Evolutionary conservation across 2,888 invertebrate genomes (phyloP).

Genomic region (Bruchidius siliquastri): DNA sequence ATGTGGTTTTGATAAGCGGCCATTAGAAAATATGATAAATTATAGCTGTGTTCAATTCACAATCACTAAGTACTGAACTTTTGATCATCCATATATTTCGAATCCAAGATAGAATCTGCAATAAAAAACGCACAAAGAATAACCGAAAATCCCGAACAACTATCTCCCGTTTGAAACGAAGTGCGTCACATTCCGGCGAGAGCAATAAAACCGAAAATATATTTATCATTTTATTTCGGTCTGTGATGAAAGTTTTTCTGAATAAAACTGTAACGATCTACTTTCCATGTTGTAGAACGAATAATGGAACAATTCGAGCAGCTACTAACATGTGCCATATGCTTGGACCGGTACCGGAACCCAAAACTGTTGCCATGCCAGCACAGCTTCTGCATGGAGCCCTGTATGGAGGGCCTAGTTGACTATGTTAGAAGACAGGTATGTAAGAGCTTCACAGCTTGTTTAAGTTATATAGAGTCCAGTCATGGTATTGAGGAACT

Average conservation of each 20-base stretch:
- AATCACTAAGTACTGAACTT: too few species aligned
- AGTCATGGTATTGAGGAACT: too few species aligned
- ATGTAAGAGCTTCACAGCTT: conserved; percentile 19
- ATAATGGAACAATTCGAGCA: conserved; percentile 95
- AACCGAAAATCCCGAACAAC: background rate
- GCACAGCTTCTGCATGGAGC: conserved; percentile 99
- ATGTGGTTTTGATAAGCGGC: too few species aligned
- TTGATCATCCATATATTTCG: too few species aligned
- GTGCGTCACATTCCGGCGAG: background rate
- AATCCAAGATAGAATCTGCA: too few species aligned
- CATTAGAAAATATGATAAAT: too few species aligned
- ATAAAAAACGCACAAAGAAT: background rate
- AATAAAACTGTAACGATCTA: background rate
- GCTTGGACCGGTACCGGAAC: conserved; percentile 92
- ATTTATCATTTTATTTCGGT: background rate
- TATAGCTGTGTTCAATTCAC: too few species aligned
- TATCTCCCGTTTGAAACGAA: background rate
- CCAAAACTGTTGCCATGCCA: conserved; percentile 99
- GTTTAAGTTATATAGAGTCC: too few species aligned
- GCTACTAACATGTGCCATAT: conserved; percentile 96
- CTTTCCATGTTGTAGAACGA: conserved; percentile 25
- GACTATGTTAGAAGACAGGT: conserved; percentile 92
- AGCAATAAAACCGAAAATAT: background rate
- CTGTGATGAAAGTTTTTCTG: background rate
- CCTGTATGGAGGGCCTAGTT: conserved; percentile 95